Conservation (phyloP, 2,888 invertebrate species). For the Aporophyla lueneburgensis region DNA sequence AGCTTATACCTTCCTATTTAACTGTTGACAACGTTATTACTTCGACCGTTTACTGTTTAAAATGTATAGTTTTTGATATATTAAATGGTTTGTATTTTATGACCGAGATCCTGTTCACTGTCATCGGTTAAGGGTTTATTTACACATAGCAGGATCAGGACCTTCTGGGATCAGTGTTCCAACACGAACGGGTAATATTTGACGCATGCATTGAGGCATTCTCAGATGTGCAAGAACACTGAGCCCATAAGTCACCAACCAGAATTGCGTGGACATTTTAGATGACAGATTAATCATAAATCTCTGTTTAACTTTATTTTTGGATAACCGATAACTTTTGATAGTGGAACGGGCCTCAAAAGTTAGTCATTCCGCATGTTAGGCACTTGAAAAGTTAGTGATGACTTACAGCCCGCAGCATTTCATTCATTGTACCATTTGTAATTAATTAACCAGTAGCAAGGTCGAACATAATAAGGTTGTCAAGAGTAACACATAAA, state of each 20-base stretch:
- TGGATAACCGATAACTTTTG: not conserved
- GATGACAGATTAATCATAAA: not conserved
- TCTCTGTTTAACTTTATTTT: not conserved
- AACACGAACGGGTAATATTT: not conserved
- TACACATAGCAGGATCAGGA: not conserved
- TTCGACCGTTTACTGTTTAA: not conserved
- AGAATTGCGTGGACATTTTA: not conserved
- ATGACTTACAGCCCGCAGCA: not conserved
- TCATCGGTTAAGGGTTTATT: not conserved
- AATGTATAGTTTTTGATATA: not conserved
- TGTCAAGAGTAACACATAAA: constrained; percentile 55
- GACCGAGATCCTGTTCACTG: not conserved
- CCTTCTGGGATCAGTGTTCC: not conserved
- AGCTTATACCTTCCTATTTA: constrained; percentile 53
- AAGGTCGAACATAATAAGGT: constrained; percentile 45
- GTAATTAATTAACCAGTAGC: not conserved
- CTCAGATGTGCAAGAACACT: not conserved
- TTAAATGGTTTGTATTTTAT: not conserved
- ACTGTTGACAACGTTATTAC: constrained; percentile 62
- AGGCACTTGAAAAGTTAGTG: not conserved
- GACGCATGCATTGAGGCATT: not conserved
- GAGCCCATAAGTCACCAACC: too few species aligned
- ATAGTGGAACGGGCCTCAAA: not conserved
- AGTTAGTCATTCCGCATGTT: not conserved
- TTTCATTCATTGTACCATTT: not conserved